A percentile compares a stretch with the other conserved stretches of the same genome.
phyloP scores from a whole-genome alignment of 1,140 invertebrate species.

The Periplaneta americana region DNA sequence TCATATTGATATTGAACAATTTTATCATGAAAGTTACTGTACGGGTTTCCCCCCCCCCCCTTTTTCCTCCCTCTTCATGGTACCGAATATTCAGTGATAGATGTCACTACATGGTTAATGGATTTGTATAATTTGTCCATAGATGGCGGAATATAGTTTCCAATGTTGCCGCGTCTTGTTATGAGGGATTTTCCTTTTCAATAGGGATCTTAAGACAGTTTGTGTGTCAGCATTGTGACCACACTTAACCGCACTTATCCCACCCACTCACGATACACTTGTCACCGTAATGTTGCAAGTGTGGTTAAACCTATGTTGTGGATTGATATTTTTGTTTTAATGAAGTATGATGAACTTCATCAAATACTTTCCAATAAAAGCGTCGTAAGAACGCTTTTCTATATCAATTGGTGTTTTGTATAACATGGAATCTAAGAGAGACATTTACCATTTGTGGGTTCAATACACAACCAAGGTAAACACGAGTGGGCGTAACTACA shows the following conservation, averaged over 20 bases:
- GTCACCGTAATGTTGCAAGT: background rate
- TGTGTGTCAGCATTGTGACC: background rate
- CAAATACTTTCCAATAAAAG: background rate
- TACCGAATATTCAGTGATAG: too few species aligned
- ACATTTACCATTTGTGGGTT: slow-evolving; percentile 46
- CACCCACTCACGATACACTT: background rate
- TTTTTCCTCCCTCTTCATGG: too few species aligned
- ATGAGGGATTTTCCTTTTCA: background rate
- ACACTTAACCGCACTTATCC: background rate
- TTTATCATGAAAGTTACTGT: too few species aligned
- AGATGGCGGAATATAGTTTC: background rate
- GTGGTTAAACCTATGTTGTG: background rate
- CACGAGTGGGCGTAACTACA: background rate
- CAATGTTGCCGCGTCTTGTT: background rate
- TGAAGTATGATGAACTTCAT: background rate
- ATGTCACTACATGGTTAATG: too few species aligned
- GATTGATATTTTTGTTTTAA: too few species aligned
- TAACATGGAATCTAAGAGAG: slow-evolving; percentile 43
- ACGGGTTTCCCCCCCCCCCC: too few species aligned
- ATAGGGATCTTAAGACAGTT: background rate
- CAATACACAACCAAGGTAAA: slow-evolving; percentile 45
- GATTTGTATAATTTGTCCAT: too few species aligned
- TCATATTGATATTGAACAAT: too few species aligned
- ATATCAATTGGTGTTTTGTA: background rate
- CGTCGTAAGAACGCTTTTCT: background rate